Evolutionary conservation across 1,140 invertebrate genomes (phyloP).

Genomic region (Chrysomallon squamiferum): DNA sequence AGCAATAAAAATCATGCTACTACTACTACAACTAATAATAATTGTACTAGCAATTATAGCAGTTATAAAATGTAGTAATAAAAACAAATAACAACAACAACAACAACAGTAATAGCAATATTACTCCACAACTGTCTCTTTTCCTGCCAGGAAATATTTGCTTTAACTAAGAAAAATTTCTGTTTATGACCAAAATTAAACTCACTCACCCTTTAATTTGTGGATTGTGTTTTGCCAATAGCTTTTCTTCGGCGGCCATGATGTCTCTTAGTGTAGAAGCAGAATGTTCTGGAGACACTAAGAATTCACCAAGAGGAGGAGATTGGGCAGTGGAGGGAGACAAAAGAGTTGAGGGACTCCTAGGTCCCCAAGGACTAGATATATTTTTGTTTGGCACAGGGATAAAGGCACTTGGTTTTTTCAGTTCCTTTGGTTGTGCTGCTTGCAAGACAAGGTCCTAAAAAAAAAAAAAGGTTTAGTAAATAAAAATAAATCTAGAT

Average conservation of each 20-base stretch:
- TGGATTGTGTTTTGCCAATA: no score
- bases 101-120: no score
- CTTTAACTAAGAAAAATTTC: no score
- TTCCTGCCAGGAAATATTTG: no score
- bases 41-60: no score
- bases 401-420: neutral
- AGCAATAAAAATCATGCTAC: no score
- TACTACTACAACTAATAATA: no score
- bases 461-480: neutral
- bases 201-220: neutral
- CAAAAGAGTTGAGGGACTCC: neutral
- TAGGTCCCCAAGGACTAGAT: neutral
- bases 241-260: conserved; percentile 18
- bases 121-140: no score
- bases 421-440: no score
- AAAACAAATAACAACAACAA: no score
- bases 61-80: no score
- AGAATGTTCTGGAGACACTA: neutral
- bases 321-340: neutral
- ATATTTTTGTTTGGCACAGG: neutral
- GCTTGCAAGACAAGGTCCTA: neutral
- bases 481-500: neutral
- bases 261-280: conserved; percentile 38
- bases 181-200: no score
- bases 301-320: neutral